Evolutionary conservation across 2,888 invertebrate genomes (phyloP).

Genomic region (Dryococelus australis): DNA sequence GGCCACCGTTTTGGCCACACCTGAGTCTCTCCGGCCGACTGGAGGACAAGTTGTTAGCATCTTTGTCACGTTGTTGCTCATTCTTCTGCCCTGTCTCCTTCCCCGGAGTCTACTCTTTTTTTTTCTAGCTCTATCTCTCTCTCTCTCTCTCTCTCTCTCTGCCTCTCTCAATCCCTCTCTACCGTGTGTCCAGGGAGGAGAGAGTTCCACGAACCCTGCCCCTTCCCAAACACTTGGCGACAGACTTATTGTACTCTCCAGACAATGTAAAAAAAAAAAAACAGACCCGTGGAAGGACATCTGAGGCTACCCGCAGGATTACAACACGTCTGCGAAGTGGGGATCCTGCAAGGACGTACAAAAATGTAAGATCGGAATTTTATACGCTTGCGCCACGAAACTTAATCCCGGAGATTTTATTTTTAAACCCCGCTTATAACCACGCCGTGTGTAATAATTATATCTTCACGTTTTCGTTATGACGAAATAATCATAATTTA

Average conservation of each 20-base stretch:
- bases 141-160: background rate
- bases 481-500: no score
- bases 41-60: slow-evolving; percentile 36
- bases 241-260: slow-evolving; percentile 20
- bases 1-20: no score
- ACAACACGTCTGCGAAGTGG: no score
- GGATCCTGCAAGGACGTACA: background rate
- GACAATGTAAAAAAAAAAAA: background rate
- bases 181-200: background rate
- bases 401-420: no score
- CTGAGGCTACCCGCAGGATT: no score
- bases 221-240: background rate
- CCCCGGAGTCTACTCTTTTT: background rate
- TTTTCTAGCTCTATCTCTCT: background rate
- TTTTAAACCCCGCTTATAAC: no score
- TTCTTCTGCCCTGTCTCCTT: background rate
- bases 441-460: no score
- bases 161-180: background rate
- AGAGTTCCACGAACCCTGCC: background rate
- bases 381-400: no score
- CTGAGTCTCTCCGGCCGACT: no score
- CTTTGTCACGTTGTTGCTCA: slow-evolving; percentile 35
- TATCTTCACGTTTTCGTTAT: no score
- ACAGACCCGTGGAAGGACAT: background rate
- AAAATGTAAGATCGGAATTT: background rate